Evolutionary conservation across 2,888 invertebrate genomes (phyloP).

Genomic region (Agrochola circellaris): DNA sequence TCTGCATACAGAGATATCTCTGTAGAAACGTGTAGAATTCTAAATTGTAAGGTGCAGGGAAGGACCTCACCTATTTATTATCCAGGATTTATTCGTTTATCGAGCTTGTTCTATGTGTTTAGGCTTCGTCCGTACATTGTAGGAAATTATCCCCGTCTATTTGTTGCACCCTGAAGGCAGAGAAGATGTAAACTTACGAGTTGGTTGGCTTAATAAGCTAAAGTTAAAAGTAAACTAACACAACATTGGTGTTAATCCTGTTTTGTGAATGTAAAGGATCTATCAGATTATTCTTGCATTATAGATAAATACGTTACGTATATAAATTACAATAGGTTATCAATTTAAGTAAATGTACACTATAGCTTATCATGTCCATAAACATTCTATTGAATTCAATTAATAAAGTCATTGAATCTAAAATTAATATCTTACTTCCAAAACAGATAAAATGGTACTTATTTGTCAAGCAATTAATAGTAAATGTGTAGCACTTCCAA

Average conservation of each 20-base stretch:
- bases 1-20: slow-evolving; percentile 35
- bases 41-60: slow-evolving; percentile 42
- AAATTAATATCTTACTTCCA: background rate
- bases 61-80: slow-evolving; percentile 47
- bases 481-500: slow-evolving; percentile 20
- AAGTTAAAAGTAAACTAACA: slow-evolving; percentile 16
- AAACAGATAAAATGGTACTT: slow-evolving; percentile 18
- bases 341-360: background rate
- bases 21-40: slow-evolving; percentile 33
- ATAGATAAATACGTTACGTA: background rate
- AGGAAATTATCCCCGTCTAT: slow-evolving; percentile 41
- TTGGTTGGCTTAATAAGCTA: slow-evolving; percentile 15
- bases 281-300: background rate
- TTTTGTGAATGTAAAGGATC: background rate
- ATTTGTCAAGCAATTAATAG: slow-evolving; percentile 29
- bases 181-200: slow-evolving; percentile 8
- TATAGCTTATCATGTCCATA: no score
- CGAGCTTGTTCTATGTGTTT: slow-evolving; percentile 50
- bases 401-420: background rate
- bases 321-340: background rate
- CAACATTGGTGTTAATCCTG: slow-evolving; percentile 8
- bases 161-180: slow-evolving; percentile 41
- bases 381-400: background rate
- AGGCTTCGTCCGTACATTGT: slow-evolving; percentile 25
- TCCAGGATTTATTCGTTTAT: slow-evolving; percentile 55